A percentile compares a stretch with the other conserved stretches of the same genome.
Evolutionary conservation across 2,797 vertebrate genomes (phyloP).

Genomic region (Alosa sapidissima): DNA sequence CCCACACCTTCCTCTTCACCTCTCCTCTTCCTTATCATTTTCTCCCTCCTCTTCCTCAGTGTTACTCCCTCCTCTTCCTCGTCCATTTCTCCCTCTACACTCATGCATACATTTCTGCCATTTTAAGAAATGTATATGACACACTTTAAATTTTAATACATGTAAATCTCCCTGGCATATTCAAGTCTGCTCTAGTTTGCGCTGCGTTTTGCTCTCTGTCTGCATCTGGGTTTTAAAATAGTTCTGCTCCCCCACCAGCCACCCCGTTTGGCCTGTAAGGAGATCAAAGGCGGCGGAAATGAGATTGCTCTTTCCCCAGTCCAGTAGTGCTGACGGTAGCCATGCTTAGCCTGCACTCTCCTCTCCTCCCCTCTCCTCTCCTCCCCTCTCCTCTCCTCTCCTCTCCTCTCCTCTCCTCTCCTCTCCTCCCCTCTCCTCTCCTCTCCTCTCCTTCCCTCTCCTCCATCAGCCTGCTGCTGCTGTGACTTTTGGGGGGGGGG

Average conservation of each 20-base stretch:
- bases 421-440: too few species aligned
- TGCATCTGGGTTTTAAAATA: background rate
- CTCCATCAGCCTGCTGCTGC: background rate
- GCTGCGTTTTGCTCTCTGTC: background rate
- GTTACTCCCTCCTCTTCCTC: background rate
- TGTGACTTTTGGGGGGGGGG: background rate
- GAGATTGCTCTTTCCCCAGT: slow-evolving; percentile 21
- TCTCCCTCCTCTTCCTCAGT: background rate
- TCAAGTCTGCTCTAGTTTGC: background rate
- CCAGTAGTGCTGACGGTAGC: slow-evolving; percentile 33
- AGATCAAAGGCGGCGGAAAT: slow-evolving; percentile 46
- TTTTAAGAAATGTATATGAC: background rate
- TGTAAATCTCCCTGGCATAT: background rate
- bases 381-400: too few species aligned
- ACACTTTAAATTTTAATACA: background rate
- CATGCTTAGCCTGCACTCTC: slow-evolving; percentile 20
- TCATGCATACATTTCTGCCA: slow-evolving; percentile 21
- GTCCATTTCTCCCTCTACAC: background rate
- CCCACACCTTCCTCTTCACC: background rate
- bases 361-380: background rate
- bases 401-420: too few species aligned
- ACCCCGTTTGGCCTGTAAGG: slow-evolving; percentile 32
- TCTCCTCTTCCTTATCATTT: background rate
- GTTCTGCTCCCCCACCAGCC: background rate
- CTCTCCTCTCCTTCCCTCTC: background rate